Evolutionary conservation across 2,888 invertebrate genomes (phyloP).

Genomic region (Dilophus febrilis): DNA sequence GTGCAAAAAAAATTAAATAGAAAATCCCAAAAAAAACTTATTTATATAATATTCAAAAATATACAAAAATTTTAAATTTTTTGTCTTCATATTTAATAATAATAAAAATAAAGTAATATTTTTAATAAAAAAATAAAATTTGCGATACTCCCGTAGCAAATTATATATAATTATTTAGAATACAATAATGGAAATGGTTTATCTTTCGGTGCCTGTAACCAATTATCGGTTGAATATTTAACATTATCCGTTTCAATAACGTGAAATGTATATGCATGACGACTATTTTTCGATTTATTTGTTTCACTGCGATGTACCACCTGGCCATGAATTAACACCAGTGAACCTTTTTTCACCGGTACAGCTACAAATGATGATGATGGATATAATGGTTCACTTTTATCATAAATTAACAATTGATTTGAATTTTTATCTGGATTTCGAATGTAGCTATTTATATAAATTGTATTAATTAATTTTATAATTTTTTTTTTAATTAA

Average conservation of each 20-base stretch:
- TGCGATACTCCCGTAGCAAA: too few species aligned
- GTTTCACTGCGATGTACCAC: constrained; percentile 84
- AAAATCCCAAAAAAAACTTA: too few species aligned
- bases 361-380: constrained; percentile 57
- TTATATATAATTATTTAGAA: constrained; percentile 6
- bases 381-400: constrained; percentile 49
- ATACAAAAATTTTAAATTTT: too few species aligned
- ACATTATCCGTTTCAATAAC: constrained; percentile 63
- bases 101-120: too few species aligned
- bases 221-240: constrained; percentile 62
- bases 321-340: constrained; percentile 73
- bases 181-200: constrained; percentile 57
- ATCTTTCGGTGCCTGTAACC: constrained; percentile 59
- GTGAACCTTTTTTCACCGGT: constrained; percentile 65
- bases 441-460: constrained; percentile 33
- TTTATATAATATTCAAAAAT: too few species aligned
- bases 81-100: too few species aligned
- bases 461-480: background rate
- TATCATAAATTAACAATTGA: constrained; percentile 49
- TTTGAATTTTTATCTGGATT: constrained; percentile 47
- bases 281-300: constrained; percentile 66
- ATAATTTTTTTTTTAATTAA: background rate
- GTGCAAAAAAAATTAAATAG: too few species aligned
- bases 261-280: constrained; percentile 94
- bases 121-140: too few species aligned